Conservation (phyloP, 2,797 vertebrate species). For the Protonibea diacanthus region DNA sequence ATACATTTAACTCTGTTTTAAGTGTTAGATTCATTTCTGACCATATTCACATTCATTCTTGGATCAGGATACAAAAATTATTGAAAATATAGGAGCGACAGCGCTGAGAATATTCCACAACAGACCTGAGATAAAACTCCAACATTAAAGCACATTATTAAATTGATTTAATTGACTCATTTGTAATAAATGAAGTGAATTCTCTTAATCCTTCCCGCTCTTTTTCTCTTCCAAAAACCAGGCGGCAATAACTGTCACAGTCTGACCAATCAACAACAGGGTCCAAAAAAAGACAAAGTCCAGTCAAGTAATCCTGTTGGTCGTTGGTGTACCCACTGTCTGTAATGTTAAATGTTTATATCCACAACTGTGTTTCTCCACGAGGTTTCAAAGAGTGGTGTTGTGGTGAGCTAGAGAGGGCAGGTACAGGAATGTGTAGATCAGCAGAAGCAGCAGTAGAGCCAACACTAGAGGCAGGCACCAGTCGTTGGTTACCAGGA, state of each 20-base stretch:
- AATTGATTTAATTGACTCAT: neutral
- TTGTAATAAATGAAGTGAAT: conserved; percentile 20
- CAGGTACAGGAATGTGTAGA: conserved; percentile 85
- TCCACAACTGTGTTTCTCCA: neutral
- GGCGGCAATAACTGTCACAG: neutral
- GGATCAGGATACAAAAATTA: neutral
- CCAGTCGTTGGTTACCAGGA: conserved; percentile 85
- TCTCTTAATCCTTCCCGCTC: conserved; percentile 10
- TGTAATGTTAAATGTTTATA: neutral
- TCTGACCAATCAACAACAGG: conserved; percentile 21
- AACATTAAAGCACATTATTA: neutral
- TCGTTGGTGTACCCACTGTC: neutral
- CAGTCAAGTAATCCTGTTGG: conserved; percentile 17
- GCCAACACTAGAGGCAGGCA: conserved; percentile 80
- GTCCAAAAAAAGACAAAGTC: conserved; percentile 7
- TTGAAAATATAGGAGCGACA: neutral
- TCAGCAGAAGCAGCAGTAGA: conserved; percentile 80
- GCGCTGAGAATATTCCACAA: neutral
- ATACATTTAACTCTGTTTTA: neutral
- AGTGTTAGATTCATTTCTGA: neutral
- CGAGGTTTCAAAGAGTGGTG: conserved; percentile 52
- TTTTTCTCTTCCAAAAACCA: neutral
- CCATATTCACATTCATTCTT: neutral
- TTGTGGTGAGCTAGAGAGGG: conserved; percentile 82
- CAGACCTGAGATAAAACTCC: neutral